phyloP scores from a whole-genome alignment of 2,113 vertebrate genomes.

The Syrmaticus mikado region DNA sequence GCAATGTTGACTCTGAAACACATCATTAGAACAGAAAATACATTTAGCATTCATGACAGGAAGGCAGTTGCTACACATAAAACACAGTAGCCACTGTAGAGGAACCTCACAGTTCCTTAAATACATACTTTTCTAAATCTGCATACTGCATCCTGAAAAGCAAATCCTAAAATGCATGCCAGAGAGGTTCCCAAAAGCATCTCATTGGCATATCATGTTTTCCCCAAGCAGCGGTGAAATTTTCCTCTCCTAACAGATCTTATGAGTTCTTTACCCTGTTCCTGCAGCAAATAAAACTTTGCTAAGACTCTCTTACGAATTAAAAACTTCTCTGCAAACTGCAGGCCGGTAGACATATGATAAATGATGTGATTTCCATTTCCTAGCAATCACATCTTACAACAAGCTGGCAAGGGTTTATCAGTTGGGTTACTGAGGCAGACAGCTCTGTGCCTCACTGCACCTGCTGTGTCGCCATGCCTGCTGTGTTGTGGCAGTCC shows the following conservation, averaged over 20 bases:
- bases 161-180: neutral
- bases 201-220: neutral
- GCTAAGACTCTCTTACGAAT: neutral
- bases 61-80: neutral
- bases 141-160: neutral
- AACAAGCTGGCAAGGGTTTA: neutral
- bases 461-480: neutral
- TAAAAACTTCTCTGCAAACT: constrained; percentile 6
- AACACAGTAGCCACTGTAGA: neutral
- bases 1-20: neutral
- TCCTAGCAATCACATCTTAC: constrained; percentile 13
- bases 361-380: constrained; percentile 22
- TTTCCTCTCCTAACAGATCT: neutral
- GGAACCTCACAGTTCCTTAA: neutral
- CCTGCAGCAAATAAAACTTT: neutral
- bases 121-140: neutral
- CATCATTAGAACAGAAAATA: constrained; percentile 7
- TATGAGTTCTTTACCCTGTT: neutral
- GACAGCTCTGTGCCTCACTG: neutral
- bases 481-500: neutral
- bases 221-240: rapidly evolving
- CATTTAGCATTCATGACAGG: neutral
- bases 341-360: neutral
- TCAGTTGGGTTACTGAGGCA: neutral
- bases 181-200: neutral